Evolutionary conservation across 1,140 invertebrate species (phyloP), one percentile per base, ranked within the genome.

Genomic region (Meloidogyne hapla): DNA sequence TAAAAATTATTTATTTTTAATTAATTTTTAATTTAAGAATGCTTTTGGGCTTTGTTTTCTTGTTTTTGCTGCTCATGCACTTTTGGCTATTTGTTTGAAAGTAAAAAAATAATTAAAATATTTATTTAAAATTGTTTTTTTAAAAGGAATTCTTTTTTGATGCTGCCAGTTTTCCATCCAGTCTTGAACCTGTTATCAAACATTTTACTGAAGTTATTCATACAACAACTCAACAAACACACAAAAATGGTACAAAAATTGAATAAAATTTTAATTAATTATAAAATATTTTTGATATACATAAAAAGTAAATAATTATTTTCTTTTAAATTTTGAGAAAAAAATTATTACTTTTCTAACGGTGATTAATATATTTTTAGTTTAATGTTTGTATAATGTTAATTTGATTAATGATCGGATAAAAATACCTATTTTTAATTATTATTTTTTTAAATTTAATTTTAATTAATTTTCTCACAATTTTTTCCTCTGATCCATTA

Each of bases 1-100:
- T 45, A 56, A 15, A 18, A 15, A 8, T 25, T 26, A n/a, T 18
- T 0, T n/a, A 13, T 26, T 33, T 65, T 25, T 23, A 38, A 12
- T 33, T 0, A 6, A 26, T 71, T 26, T 6, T 6, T 21, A 45
- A 10, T 78, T 69, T 26, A 21, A 79, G 78, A 25, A 38, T 23
- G 75, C 80, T 15, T 74, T 83, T 71, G 77, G 42, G 45, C 61
- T 83, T 72, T 62, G 84, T 28, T 56, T 26, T 23, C 80, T 76
- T n/a, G 74, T 83, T 8, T 33, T 83, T 40, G 25, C 79, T 38
- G 25, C 77, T 12, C 81, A 83, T 65, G 62, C 74, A 18, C 38
- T 67, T 33, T 69, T 81, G 40, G 81, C 80, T 10, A 42, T 83
- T 62, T 61, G 70, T n/a, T 78, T 83, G 38, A 84, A 82, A 38